Evolutionary conservation across 2,113 vertebrate genomes (phyloP).

Genomic region (Caloenas nicobarica): DNA sequence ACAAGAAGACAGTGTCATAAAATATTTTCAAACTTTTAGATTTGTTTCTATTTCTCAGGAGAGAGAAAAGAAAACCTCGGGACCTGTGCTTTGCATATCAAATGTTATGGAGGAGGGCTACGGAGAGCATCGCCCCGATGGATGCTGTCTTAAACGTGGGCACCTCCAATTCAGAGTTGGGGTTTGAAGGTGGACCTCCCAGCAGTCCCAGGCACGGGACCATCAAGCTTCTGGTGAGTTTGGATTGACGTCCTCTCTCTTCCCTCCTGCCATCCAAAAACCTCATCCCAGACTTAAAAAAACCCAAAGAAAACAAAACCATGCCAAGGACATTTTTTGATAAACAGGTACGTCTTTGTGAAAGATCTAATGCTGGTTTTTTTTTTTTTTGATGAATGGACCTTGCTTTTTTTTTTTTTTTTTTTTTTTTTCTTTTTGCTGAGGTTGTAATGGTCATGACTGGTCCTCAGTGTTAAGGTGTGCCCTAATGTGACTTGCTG

Average conservation of each 20-base stretch:
- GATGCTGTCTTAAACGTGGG: neutral
- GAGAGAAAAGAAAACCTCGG: neutral
- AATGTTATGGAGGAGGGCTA: neutral
- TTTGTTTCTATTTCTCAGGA: neutral
- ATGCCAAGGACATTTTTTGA: neutral
- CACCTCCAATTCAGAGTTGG: neutral
- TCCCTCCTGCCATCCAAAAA: neutral
- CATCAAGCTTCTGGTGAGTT: neutral
- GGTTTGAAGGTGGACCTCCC: neutral
- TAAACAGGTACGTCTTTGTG: neutral
- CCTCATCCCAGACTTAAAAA: neutral
- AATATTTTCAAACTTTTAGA: neutral
- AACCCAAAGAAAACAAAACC: neutral
- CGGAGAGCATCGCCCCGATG: neutral
- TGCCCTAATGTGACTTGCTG: neutral
- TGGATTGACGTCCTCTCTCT: neutral
- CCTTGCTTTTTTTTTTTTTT: neutral
- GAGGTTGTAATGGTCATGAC: neutral
- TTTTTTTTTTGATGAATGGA: neutral
- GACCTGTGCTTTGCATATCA: neutral
- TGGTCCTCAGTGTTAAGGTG: neutral
- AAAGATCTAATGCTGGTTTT: neutral
- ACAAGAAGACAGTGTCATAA: neutral
- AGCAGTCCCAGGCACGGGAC: accelerated
- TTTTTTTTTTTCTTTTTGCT: neutral